These are phyloP conservation scores for Aepyceros melampus DNA, from an alignment of 2,113 vertebrate species.

Conservation along the genomic window DNA sequence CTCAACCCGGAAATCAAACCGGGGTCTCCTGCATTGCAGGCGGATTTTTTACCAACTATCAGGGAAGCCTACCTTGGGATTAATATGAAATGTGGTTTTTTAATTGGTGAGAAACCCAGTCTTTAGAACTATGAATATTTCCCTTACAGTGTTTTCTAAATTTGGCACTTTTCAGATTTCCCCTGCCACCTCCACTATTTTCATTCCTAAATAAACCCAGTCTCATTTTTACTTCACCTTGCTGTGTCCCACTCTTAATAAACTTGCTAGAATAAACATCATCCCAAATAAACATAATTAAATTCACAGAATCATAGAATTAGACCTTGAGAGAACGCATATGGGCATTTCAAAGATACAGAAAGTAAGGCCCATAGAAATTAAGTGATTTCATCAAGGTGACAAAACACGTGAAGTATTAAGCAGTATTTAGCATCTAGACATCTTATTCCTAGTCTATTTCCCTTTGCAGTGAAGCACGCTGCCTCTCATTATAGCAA, in stretches of 20 bases:
- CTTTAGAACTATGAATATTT: background rate
- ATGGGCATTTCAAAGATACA: background rate
- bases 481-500: background rate
- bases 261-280: background rate
- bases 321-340: background rate
- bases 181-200: background rate
- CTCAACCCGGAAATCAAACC: accelerated
- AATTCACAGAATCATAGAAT: background rate
- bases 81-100: background rate
- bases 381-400: background rate
- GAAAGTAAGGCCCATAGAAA: background rate
- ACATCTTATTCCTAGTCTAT: background rate
- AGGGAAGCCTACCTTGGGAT: background rate
- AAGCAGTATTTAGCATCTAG: background rate
- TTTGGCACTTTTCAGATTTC: background rate
- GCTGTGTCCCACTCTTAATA: background rate
- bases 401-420: background rate
- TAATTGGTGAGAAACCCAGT: background rate
- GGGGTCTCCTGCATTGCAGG: background rate
- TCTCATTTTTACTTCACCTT: background rate
- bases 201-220: background rate
- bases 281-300: background rate
- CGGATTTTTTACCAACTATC: background rate
- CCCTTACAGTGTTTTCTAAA: background rate
- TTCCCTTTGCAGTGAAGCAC: background rate